These are phyloP conservation scores for Eupithecia subfuscata DNA, from an alignment of 2,888 invertebrate genomes.

Conservation along the genomic window DNA sequence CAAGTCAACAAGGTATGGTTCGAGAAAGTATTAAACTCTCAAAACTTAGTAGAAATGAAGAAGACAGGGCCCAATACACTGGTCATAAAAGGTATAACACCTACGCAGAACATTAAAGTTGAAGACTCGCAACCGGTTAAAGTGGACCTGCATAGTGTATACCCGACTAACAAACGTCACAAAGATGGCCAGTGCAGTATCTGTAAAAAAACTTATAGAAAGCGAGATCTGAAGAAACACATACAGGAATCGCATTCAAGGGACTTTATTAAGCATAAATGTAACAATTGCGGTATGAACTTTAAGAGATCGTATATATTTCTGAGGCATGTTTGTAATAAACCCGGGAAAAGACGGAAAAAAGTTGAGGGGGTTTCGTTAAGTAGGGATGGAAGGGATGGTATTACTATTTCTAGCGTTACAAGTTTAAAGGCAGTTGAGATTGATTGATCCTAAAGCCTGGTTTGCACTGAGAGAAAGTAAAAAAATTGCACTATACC, in stretches of 20 bases:
- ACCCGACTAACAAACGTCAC: conserved; percentile 28
- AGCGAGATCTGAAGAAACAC: conserved; percentile 43
- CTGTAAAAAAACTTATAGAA: conserved; percentile 32
- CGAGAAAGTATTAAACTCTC: conserved; percentile 61
- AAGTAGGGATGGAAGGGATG: background rate
- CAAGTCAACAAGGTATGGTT: conserved; percentile 66
- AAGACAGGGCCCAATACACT: conserved; percentile 56
- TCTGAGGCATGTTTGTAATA: conserved; percentile 43
- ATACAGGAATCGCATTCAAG: conserved; percentile 42
- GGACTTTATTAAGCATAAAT: conserved; percentile 40
- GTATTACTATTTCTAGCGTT: conserved; percentile 30
- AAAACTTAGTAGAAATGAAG: conserved; percentile 59
- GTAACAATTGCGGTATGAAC: conserved; percentile 45
- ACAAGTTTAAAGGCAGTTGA: conserved; percentile 14
- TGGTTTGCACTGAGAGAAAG: background rate
- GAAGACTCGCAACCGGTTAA: conserved; percentile 28
- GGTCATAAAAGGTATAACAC: conserved; percentile 53
- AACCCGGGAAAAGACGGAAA: background rate
- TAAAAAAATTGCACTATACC: background rate
- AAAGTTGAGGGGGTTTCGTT: background rate
- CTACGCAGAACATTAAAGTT: conserved; percentile 42
- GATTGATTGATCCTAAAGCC: background rate
- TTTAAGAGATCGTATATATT: conserved; percentile 46
- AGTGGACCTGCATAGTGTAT: conserved; percentile 48
- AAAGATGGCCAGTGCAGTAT: conserved; percentile 30